Percentiles rank a stretch among this genome's conserved stretches.
Evolutionary conservation across 2,888 invertebrate species (phyloP).

Genomic region (Drosophila infuscata): DNA sequence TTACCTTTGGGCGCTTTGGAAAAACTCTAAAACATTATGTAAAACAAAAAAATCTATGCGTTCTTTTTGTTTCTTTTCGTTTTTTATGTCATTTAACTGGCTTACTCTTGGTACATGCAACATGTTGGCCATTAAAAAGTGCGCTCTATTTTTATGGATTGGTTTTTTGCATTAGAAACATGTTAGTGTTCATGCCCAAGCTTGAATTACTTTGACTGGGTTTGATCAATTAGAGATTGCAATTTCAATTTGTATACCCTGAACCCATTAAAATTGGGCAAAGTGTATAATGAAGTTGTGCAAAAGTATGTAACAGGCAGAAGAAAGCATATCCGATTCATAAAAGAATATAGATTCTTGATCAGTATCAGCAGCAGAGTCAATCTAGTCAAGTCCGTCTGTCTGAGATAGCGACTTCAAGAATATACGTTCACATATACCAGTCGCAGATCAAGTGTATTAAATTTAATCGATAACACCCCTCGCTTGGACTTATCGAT

Average conservation of each 20-base stretch:
- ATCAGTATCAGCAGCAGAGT: neutral
- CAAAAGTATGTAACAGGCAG: neutral
- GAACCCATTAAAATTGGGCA: neutral
- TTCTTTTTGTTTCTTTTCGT: neutral
- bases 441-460: neutral
- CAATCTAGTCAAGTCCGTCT: neutral
- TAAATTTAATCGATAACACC: neutral
- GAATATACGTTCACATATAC: no score
- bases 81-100: neutral
- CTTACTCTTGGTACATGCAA: neutral
- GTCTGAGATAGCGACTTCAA: neutral
- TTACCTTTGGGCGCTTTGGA: neutral
- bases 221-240: neutral
- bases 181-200: neutral
- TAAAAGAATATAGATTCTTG: neutral
- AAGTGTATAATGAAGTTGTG: neutral
- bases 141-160: neutral
- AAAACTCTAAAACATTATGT: neutral
- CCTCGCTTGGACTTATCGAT: neutral
- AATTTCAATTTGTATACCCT: neutral
- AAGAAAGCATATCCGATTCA: neutral
- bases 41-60: neutral
- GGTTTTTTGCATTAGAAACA: neutral
- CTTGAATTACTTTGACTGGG: neutral
- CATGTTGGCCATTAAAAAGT: constrained; percentile 5